Evolutionary conservation across 1,140 invertebrate species (phyloP).

Genomic region (Semibalanus balanoides): DNA sequence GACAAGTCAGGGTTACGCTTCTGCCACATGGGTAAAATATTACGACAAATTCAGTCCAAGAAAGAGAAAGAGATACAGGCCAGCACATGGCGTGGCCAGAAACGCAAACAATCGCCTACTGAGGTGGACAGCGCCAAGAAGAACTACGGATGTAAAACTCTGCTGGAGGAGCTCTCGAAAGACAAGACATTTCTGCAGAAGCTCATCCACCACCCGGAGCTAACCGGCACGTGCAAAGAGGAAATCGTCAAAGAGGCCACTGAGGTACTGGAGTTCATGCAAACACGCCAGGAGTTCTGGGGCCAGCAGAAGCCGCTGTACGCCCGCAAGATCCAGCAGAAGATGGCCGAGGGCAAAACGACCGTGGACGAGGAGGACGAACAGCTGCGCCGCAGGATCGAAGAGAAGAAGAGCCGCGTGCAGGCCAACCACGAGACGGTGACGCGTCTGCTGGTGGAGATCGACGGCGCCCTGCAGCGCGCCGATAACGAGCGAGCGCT

Average conservation of each 20-base stretch:
- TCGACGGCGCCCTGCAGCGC: background rate
- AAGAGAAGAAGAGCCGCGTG: background rate
- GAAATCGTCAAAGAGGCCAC: background rate
- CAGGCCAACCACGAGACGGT: background rate
- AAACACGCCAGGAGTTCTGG: slow-evolving; percentile 1
- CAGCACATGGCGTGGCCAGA: background rate
- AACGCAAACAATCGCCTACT: background rate
- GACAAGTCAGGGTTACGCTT: background rate
- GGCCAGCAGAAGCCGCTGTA: background rate
- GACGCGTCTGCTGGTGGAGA: background rate
- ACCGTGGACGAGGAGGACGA: background rate
- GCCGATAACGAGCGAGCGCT: background rate
- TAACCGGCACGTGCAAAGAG: background rate
- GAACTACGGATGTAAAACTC: background rate
- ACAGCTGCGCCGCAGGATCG: background rate
- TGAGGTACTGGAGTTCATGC: background rate
- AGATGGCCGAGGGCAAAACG: background rate
- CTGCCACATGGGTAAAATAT: background rate
- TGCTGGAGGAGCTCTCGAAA: background rate
- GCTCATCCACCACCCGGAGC: background rate
- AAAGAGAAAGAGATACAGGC: background rate
- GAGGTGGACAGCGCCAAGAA: background rate
- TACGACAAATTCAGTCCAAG: background rate
- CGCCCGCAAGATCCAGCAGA: background rate
- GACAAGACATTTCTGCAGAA: background rate